Percentiles rank a stretch among this genome's conserved stretches.
These are phyloP conservation scores for Drosophila aldrichi DNA, from an alignment of 2,888 invertebrate genomes.

Conservation along the genomic window DNA sequence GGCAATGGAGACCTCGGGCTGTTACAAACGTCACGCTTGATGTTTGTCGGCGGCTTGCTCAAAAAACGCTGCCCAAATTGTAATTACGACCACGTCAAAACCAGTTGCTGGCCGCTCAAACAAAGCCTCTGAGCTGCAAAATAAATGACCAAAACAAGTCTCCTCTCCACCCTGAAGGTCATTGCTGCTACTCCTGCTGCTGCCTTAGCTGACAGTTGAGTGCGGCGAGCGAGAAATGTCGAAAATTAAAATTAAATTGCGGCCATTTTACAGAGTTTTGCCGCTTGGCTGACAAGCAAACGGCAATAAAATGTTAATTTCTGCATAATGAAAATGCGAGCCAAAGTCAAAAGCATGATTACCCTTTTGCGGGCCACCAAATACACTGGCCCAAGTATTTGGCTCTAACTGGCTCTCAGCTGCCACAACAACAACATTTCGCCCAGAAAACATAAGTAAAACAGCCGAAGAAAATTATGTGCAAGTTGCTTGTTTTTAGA, in stretches of 20 bases:
- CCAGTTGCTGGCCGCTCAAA: constrained; percentile 61
- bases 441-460: constrained; percentile 4
- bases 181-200: constrained; percentile 2
- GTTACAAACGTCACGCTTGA: constrained; percentile 55
- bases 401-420: neutral
- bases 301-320: constrained; percentile 53
- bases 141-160: constrained; percentile 72
- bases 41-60: constrained; percentile 34
- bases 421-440: neutral
- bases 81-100: constrained; percentile 76
- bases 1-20: neutral
- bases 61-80: constrained; percentile 63
- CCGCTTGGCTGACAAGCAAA: constrained; percentile 43
- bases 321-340: constrained; percentile 35
- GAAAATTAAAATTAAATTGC: constrained; percentile 69
- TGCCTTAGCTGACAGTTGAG: constrained; percentile 21
- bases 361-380: constrained; percentile 12
- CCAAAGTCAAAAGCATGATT: constrained; percentile 22
- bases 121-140: constrained; percentile 57
- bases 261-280: constrained; percentile 46
- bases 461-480: neutral
- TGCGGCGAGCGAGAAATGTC: constrained; percentile 31
- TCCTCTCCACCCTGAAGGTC: constrained; percentile 19
- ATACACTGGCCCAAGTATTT: constrained; percentile 3
- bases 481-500: neutral